Conservation (phyloP, 2,888 invertebrate genomes). For the Nemoura dubitans region DNA sequence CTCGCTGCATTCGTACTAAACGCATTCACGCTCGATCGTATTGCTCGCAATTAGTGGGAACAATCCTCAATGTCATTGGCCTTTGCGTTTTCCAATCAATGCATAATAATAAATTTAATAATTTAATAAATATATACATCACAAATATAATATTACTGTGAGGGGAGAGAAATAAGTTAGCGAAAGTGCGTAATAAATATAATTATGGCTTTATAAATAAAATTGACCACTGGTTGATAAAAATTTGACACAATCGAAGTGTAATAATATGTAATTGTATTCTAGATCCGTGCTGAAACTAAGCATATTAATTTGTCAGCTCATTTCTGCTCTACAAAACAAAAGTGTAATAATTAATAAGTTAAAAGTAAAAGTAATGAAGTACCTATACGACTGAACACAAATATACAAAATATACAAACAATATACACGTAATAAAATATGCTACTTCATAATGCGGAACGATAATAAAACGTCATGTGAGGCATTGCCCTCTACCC, state of each 20-base stretch:
- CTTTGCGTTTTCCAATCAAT: conserved; percentile 48
- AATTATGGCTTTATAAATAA: conserved; percentile 49
- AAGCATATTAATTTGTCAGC: no score
- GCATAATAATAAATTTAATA: conserved; percentile 49
- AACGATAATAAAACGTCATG: neutral
- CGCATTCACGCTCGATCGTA: conserved; percentile 39
- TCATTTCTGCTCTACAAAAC: conserved; percentile 9
- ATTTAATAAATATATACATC: conserved; percentile 52
- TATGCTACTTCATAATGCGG: no score
- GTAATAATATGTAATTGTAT: neutral
- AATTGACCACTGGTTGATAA: conserved; percentile 43
- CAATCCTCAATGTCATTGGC: conserved; percentile 52
- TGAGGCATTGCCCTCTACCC: neutral
- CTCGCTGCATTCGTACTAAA: conserved; percentile 31
- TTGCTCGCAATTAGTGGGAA: conserved; percentile 44
- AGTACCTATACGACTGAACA: neutral
- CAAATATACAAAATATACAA: conserved; percentile 38
- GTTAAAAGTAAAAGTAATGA: neutral
- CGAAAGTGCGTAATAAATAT: conserved; percentile 40
- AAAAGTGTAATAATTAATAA: neutral
- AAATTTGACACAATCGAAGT: conserved; percentile 43
- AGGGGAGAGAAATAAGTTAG: conserved; percentile 51
- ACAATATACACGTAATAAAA: conserved; percentile 31
- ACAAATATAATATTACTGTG: conserved; percentile 48
- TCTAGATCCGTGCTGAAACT: neutral